phyloP scores from a whole-genome alignment of 2,888 invertebrate genomes.

The Lasioglossum morio region DNA sequence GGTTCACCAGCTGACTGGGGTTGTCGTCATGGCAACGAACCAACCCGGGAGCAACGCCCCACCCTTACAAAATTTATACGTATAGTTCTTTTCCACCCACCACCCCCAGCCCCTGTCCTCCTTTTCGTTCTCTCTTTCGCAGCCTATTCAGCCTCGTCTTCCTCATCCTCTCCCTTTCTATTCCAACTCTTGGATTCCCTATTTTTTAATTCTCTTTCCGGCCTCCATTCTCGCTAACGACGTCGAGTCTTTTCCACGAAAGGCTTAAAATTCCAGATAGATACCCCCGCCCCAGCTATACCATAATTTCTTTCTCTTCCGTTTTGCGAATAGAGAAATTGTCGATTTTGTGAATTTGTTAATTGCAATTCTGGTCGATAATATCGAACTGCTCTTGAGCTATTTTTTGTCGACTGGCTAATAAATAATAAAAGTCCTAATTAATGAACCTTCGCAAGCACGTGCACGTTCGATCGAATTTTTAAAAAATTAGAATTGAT shows the following conservation, averaged over 20 bases:
- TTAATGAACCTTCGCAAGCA: too few species aligned
- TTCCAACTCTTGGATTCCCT: constrained; percentile 32
- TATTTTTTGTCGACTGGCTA: too few species aligned
- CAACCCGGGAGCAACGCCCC: constrained; percentile 81
- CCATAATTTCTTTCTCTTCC: background rate
- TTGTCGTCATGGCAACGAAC: constrained; percentile 82
- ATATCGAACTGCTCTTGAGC: too few species aligned
- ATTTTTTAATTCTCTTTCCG: constrained; percentile 42
- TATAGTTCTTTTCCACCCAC: constrained; percentile 31
- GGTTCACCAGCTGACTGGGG: constrained; percentile 82
- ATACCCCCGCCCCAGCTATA: background rate
- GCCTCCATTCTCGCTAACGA: background rate
- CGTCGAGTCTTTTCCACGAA: background rate
- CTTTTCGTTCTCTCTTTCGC: background rate
- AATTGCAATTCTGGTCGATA: too few species aligned
- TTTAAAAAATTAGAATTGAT: too few species aligned
- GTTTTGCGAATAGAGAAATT: background rate
- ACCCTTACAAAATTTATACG: constrained; percentile 77
- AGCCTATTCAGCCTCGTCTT: background rate
- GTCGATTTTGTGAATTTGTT: background rate
- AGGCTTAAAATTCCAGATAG: background rate
- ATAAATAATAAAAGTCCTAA: too few species aligned
- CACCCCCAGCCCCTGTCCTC: background rate
- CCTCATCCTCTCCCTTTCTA: constrained; percentile 9
- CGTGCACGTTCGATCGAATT: too few species aligned